Base-by-base conservation (phyloP, 2,113 vertebrate genomes). In the Channa maculata region DNA sequence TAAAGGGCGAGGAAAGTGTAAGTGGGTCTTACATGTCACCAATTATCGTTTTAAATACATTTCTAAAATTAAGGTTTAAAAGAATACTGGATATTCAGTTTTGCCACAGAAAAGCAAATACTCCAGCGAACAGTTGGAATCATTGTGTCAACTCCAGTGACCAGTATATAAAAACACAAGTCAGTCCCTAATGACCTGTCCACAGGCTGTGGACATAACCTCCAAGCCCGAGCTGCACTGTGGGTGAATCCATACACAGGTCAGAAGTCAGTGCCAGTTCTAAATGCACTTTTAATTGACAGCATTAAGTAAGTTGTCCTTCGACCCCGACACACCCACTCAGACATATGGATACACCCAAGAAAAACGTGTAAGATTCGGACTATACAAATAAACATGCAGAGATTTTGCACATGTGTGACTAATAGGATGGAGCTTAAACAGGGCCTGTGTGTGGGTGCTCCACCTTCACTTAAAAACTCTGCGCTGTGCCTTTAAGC, bases 221-320 rank as follows among this genome's bases (percentile, higher is more conserved):
- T 15, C 53, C 3, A 33, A 38, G 24, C 2, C 10, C 66, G 34
- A 49, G 57, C 62, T n/a, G 48, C n/a, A 34, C 15, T 37, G 50
- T 62, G 38, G 8, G 43, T 44, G 37, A 64, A 50, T 14, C 11
- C 14, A 11, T 24, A 6, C 46, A 46, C 13, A 41, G 55, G 62
- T 43, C 15, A 14, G 33, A 75, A 64, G 37, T 72, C 41, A 37
- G 9, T 6, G 53, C 53, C 38, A 37, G 24, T 2, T 54, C 36
- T n/a, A 77, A 75, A 79, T 64, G 13, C 60, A 63, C 60, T 49
- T 77, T 70, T 67, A 83, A 85, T 83, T 76, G 71, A 49, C 33
- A 70, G 48, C 1, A 14, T 80, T 79, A 61, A 45, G 71, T 65
- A 5, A 62, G 50, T 46, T 66, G 52, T 48, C 65, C 65, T 62